Percentiles rank a stretch among this genome's conserved stretches.
phyloP scores from a whole-genome alignment of 2,888 invertebrate genomes.

The Augiades crinisus region DNA sequence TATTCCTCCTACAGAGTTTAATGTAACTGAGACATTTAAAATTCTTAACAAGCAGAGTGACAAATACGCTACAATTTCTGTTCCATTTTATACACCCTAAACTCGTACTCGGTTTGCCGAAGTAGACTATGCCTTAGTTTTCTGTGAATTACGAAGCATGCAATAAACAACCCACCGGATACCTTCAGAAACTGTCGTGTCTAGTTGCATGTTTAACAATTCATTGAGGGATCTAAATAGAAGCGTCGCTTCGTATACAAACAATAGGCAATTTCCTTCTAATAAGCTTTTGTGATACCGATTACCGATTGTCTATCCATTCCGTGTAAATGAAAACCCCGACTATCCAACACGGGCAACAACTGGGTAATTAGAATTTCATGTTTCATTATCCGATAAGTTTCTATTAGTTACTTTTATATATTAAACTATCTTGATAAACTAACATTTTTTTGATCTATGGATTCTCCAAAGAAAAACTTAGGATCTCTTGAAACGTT shows the following conservation, averaged over 20 bases:
- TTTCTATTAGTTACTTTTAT: background rate
- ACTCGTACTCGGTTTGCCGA: background rate
- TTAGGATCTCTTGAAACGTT: too few relatives aligned
- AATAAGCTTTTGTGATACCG: conserved; percentile 71
- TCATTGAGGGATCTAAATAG: conserved; percentile 57
- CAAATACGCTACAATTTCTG: too few relatives aligned
- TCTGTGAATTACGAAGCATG: conserved; percentile 3
- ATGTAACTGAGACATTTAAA: too few relatives aligned
- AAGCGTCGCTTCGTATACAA: conserved; percentile 58
- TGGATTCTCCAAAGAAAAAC: too few relatives aligned
- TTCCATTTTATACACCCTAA: too few relatives aligned
- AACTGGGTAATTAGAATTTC: background rate
- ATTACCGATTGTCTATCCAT: conserved; percentile 39
- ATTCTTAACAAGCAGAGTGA: too few relatives aligned
- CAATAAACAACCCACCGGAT: conserved; percentile 29
- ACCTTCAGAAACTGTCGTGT: conserved; percentile 37
- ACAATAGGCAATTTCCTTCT: conserved; percentile 72
- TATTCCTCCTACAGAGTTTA: too few relatives aligned
- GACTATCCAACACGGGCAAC: conserved; percentile 3
- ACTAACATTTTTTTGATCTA: too few relatives aligned
- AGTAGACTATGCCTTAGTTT: background rate
- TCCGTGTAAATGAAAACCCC: conserved; percentile 28
- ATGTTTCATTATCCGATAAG: background rate
- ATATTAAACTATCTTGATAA: too few relatives aligned
- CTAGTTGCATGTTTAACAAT: conserved; percentile 60